phyloP scores from a whole-genome alignment of 2,888 invertebrate genomes.

The Gnatocerus cornutus region DNA sequence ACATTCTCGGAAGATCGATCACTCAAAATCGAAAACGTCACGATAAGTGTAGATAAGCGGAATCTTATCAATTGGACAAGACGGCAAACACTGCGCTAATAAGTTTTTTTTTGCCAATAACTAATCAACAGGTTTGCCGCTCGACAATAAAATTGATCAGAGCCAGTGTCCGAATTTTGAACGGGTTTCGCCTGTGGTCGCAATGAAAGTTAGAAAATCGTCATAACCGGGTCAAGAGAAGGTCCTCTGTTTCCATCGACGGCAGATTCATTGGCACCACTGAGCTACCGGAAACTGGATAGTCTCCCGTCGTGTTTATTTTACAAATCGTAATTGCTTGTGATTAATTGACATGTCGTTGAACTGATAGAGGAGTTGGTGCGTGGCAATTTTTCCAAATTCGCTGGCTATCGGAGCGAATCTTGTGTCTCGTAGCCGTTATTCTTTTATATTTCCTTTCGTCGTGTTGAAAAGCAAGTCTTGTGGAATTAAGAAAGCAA shows the following conservation, averaged over 20 bases:
- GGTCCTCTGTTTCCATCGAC: constrained; percentile 6
- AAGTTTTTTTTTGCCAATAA: too few relatives aligned
- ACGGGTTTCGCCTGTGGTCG: constrained; percentile 34
- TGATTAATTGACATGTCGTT: constrained; percentile 29
- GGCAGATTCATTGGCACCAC: neutral
- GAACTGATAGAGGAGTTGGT: constrained; percentile 13
- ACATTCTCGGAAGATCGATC: too few relatives aligned
- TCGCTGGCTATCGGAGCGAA: neutral
- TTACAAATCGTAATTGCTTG: constrained; percentile 33
- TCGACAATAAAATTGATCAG: constrained; percentile 23
- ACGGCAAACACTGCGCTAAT: too few relatives aligned
- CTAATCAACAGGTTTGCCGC: neutral
- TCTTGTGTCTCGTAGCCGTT: constrained; percentile 22
- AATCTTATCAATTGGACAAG: too few relatives aligned
- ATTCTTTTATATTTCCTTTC: constrained; percentile 43
- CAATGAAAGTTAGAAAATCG: constrained; percentile 40
- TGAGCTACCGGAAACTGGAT: constrained; percentile 27
- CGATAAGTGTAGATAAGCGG: too few relatives aligned
- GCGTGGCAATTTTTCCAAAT: constrained; percentile 1
- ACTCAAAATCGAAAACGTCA: too few relatives aligned
- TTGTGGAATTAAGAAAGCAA: constrained; percentile 50
- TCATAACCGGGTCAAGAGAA: constrained; percentile 34
- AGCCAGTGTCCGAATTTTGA: constrained; percentile 27
- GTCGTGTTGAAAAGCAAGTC: constrained; percentile 21
- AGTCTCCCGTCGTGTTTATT: constrained; percentile 19